Evolutionary conservation across 2,888 invertebrate species (phyloP).

Genomic region (Adineta ricciae): DNA sequence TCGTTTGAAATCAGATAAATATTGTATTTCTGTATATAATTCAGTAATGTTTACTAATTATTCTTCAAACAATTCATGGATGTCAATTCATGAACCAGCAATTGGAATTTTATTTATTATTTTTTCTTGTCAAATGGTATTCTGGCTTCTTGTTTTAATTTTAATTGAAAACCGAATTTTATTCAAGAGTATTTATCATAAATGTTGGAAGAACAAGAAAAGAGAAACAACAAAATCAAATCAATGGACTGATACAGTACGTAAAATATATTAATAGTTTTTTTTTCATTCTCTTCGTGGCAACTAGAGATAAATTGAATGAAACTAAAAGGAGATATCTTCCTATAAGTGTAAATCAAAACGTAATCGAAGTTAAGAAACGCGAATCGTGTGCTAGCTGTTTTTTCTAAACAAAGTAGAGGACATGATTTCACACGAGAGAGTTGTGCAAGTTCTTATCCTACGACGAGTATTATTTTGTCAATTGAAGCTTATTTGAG

Average conservation of each 20-base stretch:
- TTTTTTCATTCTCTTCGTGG: no score
- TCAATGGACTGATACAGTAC: background rate
- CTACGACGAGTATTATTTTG: no score
- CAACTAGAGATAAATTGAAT: no score
- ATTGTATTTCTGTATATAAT: conserved; percentile 16
- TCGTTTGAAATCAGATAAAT: background rate
- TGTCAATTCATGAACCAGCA: background rate
- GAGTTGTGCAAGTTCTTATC: no score
- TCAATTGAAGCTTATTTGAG: no score
- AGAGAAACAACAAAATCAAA: background rate
- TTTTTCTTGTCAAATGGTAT: background rate
- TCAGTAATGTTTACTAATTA: conserved; percentile 3
- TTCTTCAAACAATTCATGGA: background rate
- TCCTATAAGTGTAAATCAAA: no score
- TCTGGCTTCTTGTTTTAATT: background rate
- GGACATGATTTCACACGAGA: no score
- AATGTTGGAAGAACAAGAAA: background rate
- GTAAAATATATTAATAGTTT: no score
- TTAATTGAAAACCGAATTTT: background rate
- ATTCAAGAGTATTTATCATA: background rate
- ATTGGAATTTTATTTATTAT: background rate
- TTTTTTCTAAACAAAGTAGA: no score
- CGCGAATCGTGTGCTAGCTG: no score
- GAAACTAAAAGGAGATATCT: no score
- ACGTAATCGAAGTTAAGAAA: no score